Percentiles rank a stretch among this genome's conserved stretches.
Conservation (phyloP, 2,797 vertebrate species). For the Poeciliopsis turneri region DNA sequence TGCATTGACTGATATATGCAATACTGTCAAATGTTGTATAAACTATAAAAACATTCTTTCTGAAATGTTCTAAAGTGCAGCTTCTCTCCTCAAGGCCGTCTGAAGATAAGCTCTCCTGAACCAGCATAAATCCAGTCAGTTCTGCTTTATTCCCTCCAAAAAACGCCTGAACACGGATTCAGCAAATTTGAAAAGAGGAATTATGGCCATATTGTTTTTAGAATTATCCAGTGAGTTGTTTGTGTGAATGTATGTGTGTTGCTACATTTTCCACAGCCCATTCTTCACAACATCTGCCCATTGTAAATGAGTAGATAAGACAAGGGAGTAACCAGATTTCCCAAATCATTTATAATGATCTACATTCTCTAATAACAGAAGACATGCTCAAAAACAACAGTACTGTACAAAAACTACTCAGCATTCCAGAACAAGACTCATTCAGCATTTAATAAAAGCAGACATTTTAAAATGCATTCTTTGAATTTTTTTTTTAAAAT, state of each 20-base stretch:
- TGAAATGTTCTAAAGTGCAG: constrained; percentile 45
- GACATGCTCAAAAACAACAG: constrained; percentile 17
- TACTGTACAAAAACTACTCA: constrained; percentile 8
- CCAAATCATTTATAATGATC: constrained; percentile 20
- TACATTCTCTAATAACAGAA: constrained; percentile 8
- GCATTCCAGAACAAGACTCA: constrained; percentile 8
- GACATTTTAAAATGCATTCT: constrained; percentile 5
- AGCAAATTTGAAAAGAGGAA: constrained; percentile 19
- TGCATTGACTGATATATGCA: constrained; percentile 20
- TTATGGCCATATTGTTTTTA: constrained; percentile 32
- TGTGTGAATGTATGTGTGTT: neutral
- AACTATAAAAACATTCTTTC: constrained; percentile 51
- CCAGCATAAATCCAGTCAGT: constrained; percentile 30
- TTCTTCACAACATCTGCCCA: constrained; percentile 20
- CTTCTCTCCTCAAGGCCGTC: constrained; percentile 57
- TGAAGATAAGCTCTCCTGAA: constrained; percentile 64
- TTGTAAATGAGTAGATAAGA: constrained; percentile 27
- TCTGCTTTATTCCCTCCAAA: constrained; percentile 23
- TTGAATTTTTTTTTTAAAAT: constrained; percentile 11
- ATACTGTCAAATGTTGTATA: constrained; percentile 34
- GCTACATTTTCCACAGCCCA: constrained; percentile 11
- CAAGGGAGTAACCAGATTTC: constrained; percentile 9
- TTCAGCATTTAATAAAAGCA: constrained; percentile 19
- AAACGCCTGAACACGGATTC: constrained; percentile 26
- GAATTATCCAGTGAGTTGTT: constrained; percentile 22